Evolutionary conservation across 1,140 invertebrate genomes (phyloP).

Genomic region (Laodelphax striatellus): DNA sequence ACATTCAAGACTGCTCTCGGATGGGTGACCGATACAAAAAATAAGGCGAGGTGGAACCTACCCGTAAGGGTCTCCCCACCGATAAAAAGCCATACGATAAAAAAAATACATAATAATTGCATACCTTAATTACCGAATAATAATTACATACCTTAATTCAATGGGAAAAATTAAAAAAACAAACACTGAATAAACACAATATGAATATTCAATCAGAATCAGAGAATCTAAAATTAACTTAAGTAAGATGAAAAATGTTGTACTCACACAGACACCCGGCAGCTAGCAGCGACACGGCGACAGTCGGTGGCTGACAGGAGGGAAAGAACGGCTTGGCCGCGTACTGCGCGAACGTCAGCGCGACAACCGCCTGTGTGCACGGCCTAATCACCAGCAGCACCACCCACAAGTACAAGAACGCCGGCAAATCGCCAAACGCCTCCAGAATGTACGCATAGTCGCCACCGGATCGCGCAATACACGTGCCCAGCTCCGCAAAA

Average conservation of each 20-base stretch:
- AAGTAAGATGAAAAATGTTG: background rate
- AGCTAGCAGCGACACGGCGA: constrained; percentile 57
- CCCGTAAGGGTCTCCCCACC: no score
- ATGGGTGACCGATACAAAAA: no score
- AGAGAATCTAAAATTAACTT: no score
- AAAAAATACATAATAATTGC: no score
- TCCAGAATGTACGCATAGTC: constrained; percentile 81
- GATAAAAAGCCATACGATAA: no score
- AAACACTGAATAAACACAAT: no score
- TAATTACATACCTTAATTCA: no score
- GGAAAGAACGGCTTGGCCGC: constrained; percentile 73
- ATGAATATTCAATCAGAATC: no score
- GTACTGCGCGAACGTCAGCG: constrained; percentile 68
- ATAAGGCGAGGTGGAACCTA: no score
- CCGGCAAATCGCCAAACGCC: constrained; percentile 79
- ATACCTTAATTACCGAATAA: no score
- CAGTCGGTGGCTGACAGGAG: constrained; percentile 49
- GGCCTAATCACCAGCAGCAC: constrained; percentile 68
- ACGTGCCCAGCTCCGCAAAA: constrained; percentile 76
- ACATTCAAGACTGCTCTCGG: no score
- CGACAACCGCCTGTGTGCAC: constrained; percentile 72
- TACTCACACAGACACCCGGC: constrained; percentile 65
- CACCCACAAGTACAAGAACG: constrained; percentile 81
- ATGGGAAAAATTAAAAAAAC: no score
- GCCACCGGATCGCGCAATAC: constrained; percentile 57